These are phyloP conservation scores for Penaeus chinensis DNA, from an alignment of 1,140 invertebrate species.

Conservation along the genomic window DNA sequence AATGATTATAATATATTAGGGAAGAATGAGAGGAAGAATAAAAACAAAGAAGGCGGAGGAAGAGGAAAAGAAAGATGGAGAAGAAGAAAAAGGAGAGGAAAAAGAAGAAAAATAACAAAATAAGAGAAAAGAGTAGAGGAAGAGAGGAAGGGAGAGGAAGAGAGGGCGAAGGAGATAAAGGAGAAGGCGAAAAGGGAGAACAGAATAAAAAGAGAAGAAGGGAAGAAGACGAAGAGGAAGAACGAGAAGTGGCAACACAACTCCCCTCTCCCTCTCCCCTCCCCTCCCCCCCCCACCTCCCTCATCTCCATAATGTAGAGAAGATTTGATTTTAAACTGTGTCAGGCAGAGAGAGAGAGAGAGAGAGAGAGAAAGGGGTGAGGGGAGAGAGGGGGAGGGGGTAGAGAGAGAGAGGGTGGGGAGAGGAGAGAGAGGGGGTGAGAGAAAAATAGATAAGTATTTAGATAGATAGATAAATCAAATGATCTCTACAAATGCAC, in stretches of 20 bases:
- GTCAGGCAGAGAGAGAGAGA: neutral
- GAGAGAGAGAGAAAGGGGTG: neutral
- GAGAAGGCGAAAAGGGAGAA: neutral
- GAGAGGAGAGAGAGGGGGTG: neutral
- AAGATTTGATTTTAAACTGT: conserved; percentile 6
- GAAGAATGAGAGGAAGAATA: no score
- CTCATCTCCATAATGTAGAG: neutral
- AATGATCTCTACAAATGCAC: no score
- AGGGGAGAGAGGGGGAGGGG: neutral
- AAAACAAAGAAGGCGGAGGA: neutral
- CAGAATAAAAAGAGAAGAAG: neutral
- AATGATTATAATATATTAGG: no score
- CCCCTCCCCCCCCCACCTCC: neutral
- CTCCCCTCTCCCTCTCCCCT: neutral
- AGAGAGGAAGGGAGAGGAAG: neutral
- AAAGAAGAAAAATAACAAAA: neutral
- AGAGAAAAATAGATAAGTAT: no score
- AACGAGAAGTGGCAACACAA: neutral
- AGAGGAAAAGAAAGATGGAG: neutral
- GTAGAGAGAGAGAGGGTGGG: no score
- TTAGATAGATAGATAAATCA: no score
- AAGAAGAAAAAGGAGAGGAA: no score
- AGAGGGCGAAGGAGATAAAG: neutral
- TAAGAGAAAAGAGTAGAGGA: neutral
- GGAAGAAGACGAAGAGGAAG: neutral